Evolutionary conservation across 2,113 vertebrate genomes (phyloP), one percentile per base, ranked within the genome.

Genomic region (Casuarius casuarius): DNA sequence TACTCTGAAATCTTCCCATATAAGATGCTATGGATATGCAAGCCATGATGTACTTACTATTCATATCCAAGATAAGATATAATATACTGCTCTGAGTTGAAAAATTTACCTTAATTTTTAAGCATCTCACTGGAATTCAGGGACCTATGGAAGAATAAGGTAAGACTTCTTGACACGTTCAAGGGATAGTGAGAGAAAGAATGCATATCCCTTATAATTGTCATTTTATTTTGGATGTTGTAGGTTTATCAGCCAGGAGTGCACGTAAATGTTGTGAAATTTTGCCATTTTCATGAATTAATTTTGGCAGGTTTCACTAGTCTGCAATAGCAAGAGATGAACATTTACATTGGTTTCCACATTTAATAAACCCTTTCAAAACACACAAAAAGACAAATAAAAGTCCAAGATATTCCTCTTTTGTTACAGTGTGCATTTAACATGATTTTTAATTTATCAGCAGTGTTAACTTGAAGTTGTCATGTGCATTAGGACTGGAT

Each of bases 81-180:
- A 96, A 77, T 81, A 49, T n/a, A 65, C 58, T 87, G 62, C 68
- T 84, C 51, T 82, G 62, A 85, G 58, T 46, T 89, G 82, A 82
- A 87, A 96, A 94, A 56, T 67, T 77, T 86, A 66, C 44, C 26
- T 49, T 86, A 54, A 77, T 81, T 92, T 95, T 84, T 91, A 89
- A 94, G 51, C 58, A 49, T 92, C 63, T 95, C 79, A 80, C 79
- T 93, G 67, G 56, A 90, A 81, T 89, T 94, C 54, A 89, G 83
- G 62, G 67, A 72, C 28, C 72, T 86, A 2, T 74, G 46, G 80
- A 84, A 89, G 40, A 94, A 77, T 71, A 84, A 93, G 40, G 46
- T 74, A 92, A 88, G 86, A 86, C 20, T 84, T 80, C 59, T 70
- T 84, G 49, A 71, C 9, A 3, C 40, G 7, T 86, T 80, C 63